Evolutionary conservation across 2,797 vertebrate species (phyloP), one percentile per base, ranked within the genome.

Genomic region (Bradypodion ventrale): DNA sequence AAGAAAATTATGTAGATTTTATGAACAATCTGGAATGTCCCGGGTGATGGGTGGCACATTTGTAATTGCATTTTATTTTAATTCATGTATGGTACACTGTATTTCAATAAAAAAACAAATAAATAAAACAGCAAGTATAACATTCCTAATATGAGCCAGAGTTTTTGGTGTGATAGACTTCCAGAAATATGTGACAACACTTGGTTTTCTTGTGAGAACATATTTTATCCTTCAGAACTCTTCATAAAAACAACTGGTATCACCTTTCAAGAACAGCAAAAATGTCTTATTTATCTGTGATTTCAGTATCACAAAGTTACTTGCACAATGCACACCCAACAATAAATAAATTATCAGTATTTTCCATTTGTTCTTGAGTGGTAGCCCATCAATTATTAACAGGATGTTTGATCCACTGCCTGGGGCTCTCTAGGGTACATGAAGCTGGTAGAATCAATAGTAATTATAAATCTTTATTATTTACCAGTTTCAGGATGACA

Each of bases 151-250:
- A 15, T 5, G 35, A 74, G 25, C 25, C 52, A 13, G 7, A 40
- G 27, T 66, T 93, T 93, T 92, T 85, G 52, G 82, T 86, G n/a
- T 85, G 86, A 89, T 87, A 85, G 83, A 62, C 80, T 89, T 93
- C 83, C 23, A 12, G 87, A 73, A 89, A 92, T 86, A 83, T 72
- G 78, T 84, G 65, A 46, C n/a, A 70, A 70, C 80, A 89, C 68
- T 49, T 86, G 77, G 60, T 87, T 89, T 75, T 85, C 85, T 89
- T 87, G 27, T 84, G 83, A 44, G 8, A 23, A 29, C 16, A 15
- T 40, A 29, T 19, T 65, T 35, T 37, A 35, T 32, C 29, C 19
- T 80, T 85, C 7, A 44, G 59, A 69, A 73, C 29, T 5, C 25
- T 69, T 35, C 19, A 16, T 32, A 56, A 56, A 37, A 63, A 49